Evolutionary conservation across 1,140 invertebrate species (phyloP).

Genomic region (Apis dorsata): DNA sequence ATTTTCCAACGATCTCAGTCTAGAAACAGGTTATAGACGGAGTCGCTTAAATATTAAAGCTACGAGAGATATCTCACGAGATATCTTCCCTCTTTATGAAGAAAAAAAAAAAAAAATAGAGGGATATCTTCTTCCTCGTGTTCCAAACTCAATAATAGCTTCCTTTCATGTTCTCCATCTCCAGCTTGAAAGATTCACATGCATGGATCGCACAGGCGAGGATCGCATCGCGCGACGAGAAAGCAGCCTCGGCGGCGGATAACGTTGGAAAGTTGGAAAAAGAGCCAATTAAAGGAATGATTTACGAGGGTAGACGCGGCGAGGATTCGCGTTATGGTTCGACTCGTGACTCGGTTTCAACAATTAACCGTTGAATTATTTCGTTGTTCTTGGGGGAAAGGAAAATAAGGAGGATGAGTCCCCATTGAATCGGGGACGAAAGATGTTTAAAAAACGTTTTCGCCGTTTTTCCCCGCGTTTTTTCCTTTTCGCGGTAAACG

Average conservation of each 20-base stretch:
- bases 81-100: too few relatives aligned
- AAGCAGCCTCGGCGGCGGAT: neutral
- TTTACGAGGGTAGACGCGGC: neutral
- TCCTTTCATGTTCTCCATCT: neutral
- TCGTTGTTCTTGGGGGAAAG: neutral
- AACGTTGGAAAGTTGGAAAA: conserved; percentile 33
- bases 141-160: neutral
- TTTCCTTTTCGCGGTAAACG: neutral
- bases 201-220: neutral
- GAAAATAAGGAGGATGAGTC: neutral
- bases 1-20: neutral
- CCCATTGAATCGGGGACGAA: neutral
- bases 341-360: too few relatives aligned
- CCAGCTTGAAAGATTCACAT: neutral
- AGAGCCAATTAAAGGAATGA: conserved; percentile 28
- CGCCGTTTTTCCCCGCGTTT: neutral
- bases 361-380: conserved; percentile 29
- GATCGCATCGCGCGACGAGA: neutral
- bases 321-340: neutral
- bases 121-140: too few relatives aligned
- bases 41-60: too few relatives aligned
- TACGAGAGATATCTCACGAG: too few relatives aligned
- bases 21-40: too few relatives aligned
- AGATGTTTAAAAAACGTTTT: neutral
- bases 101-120: too few relatives aligned